Evolutionary conservation across 2,797 vertebrate genomes (phyloP).

Genomic region (Geotria australis): DNA sequence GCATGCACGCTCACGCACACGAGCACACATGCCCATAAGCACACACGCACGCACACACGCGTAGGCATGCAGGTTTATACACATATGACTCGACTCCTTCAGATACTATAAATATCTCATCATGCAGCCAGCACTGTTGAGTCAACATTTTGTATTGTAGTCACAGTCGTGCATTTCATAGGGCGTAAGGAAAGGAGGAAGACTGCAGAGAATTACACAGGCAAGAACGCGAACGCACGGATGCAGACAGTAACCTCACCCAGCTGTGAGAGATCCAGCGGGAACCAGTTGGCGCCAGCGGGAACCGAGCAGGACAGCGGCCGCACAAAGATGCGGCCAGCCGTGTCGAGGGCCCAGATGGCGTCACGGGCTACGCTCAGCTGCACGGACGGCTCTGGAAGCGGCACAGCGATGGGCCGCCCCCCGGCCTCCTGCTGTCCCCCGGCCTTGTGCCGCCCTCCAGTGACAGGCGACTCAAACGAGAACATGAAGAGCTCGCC

Average conservation of each 20-base stretch:
- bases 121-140: too few relatives aligned
- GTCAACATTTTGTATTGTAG: too few relatives aligned
- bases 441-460: too few relatives aligned
- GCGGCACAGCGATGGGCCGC: conserved; percentile 43
- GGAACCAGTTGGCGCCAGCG: conserved; percentile 54
- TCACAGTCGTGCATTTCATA: too few relatives aligned
- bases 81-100: not conserved
- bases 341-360: conserved; percentile 50
- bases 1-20: conserved; percentile 1
- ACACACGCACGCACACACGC: conserved; percentile 1
- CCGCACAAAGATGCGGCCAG: conserved; percentile 45
- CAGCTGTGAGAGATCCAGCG: conserved; percentile 63
- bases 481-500: not conserved
- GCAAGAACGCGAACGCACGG: too few relatives aligned
- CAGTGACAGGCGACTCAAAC: too few relatives aligned
- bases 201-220: too few relatives aligned
- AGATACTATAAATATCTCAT: too few relatives aligned
- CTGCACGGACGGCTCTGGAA: conserved; percentile 45
- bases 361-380: conserved; percentile 57
- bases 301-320: conserved; percentile 56
- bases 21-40: conserved; percentile 3
- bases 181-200: too few relatives aligned
- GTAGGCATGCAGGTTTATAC: conserved; percentile 3
- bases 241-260: conserved; percentile 17
- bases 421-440: conserved; percentile 6